Base-by-base conservation (phyloP, 2,113 vertebrate genomes). In the Protobothrops flavoviridis region DNA sequence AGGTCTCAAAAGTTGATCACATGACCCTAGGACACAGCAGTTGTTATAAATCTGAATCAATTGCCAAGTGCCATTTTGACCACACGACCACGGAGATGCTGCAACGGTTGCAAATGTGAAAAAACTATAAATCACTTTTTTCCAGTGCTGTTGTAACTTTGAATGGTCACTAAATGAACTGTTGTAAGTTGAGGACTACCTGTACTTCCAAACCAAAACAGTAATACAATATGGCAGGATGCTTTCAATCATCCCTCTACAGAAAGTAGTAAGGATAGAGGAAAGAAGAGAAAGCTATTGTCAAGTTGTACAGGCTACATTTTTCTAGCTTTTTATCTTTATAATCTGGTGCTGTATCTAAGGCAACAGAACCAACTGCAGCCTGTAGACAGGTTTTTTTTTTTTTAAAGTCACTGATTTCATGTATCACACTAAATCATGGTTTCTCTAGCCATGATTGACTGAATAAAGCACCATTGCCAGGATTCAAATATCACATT, bases 331-430 rank as follows among this genome's bases (percentile, higher is more conserved):
- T 95, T 69, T 97, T 91, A 1, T 99, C 96, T 4, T 97, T 95
- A 26, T 96, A 95, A 3, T 8, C 89, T 97, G 94, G 95, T 6
- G 96, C 98, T 50, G 96, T 98, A 96, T 99, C 99, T 97, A 99
- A 93, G 23, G 99, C 99, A 93, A 98, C 98, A 55, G 99, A 99
- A 20, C 99, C 98, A 93, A 99, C 98, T 9, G 99, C 99, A 93
- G 99, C 99, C 99, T 99, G 93, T 3, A 96, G 87, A 91, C 12
- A 88, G 89, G 94, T 24, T 24, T 94, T 52, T 87, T 94, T 6
- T 50, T 50, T 50, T 50, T 50, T 50, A 61, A 53, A 20, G 1
- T 9, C 52, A 55, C 57, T 9, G 43, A 24, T 6, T 45, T 57
- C 43, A 9, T 29, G 4, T 43, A 48, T 90, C 4, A 26, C 17